Evolutionary conservation across 2,113 vertebrate genomes (phyloP).

Genomic region (Collichthys lucidus): DNA sequence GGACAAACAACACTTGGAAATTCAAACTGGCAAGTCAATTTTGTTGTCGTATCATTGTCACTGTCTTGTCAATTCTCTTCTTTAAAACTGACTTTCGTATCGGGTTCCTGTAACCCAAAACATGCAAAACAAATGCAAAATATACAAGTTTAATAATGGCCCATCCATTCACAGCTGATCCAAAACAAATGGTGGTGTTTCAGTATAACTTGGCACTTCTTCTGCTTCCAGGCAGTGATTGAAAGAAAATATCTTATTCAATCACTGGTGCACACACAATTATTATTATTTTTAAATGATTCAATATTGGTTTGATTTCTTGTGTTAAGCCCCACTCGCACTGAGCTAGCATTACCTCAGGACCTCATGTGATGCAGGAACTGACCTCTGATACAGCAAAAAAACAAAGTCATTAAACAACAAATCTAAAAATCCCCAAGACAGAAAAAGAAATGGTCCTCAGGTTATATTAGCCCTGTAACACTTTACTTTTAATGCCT

Average conservation of each 20-base stretch:
- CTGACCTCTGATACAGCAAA: too few relatives aligned
- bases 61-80: not conserved
- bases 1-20: not conserved
- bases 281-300: too few relatives aligned
- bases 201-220: not conserved
- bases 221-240: slow-evolving; percentile 12
- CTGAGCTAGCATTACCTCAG: not conserved
- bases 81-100: not conserved
- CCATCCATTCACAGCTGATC: not conserved
- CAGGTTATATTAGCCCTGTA: not conserved
- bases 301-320: not conserved
- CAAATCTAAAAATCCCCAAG: not conserved
- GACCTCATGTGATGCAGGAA: not conserved
- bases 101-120: not conserved
- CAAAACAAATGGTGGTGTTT: not conserved
- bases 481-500: not conserved
- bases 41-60: too few relatives aligned
- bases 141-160: not conserved
- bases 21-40: not conserved
- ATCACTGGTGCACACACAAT: not conserved
- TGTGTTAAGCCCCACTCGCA: slow-evolving; percentile 11
- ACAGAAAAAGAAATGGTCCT: not conserved
- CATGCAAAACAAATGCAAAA: not conserved
- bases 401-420: not conserved
- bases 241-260: not conserved